Conservation (phyloP, 2,113 vertebrate species). For the Ceyx margarethae region DNA sequence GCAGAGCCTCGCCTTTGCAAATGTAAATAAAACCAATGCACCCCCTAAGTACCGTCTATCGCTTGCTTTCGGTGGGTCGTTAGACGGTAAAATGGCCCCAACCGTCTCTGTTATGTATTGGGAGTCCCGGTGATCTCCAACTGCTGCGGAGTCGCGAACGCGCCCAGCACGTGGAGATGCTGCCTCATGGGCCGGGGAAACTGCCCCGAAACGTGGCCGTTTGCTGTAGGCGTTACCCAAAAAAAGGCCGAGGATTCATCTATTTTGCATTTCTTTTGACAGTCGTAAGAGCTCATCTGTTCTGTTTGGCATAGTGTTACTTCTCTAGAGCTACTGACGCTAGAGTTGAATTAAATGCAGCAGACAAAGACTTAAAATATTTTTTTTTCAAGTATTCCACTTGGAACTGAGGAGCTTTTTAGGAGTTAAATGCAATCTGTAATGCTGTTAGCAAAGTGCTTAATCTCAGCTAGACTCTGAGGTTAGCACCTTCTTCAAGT, state of each 20-base stretch:
- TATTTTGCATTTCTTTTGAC: neutral
- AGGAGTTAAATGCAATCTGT: neutral
- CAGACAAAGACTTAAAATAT: neutral
- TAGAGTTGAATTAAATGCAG: neutral
- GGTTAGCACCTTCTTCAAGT: slow-evolving; percentile 24
- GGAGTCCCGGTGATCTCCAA: fast-evolving
- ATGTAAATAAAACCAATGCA: neutral
- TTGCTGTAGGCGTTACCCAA: fast-evolving
- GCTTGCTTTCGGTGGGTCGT: neutral
- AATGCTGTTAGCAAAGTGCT: neutral
- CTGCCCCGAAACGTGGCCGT: fast-evolving
- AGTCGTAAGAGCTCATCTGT: fast-evolving
- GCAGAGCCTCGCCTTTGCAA: neutral
- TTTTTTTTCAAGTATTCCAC: neutral
- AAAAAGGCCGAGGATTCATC: fast-evolving
- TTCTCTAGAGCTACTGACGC: neutral
- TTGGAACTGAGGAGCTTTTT: neutral
- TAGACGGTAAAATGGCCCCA: neutral
- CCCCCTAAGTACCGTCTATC: fast-evolving
- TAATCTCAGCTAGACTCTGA: slow-evolving; percentile 2
- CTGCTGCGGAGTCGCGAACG: neutral
- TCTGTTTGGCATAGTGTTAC: fast-evolving
- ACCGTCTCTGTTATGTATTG: fast-evolving
- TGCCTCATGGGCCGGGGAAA: neutral
- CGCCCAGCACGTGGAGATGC: neutral